These are phyloP conservation scores for Chelonus formosanus DNA, from an alignment of 2,888 invertebrate genomes.

Conservation along the genomic window DNA sequence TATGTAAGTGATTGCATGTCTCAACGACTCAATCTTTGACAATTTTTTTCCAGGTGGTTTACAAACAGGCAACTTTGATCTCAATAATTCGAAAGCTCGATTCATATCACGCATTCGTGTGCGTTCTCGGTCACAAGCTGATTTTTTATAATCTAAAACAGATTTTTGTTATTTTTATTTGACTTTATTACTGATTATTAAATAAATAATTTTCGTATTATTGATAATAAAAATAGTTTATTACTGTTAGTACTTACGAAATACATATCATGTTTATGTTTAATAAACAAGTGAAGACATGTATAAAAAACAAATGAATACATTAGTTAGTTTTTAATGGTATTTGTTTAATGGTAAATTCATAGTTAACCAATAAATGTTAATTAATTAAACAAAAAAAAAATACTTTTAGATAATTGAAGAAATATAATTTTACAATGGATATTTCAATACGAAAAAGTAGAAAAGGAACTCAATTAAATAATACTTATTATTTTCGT, in stretches of 20 bases:
- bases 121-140: slow-evolving; percentile 84
- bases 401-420: too few species aligned
- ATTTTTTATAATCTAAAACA: slow-evolving; percentile 79
- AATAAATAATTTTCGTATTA: too few species aligned
- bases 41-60: slow-evolving; percentile 87
- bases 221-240: too few species aligned
- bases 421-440: neutral
- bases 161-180: neutral
- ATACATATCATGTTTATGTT: too few species aligned
- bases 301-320: too few species aligned
- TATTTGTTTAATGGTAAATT: too few species aligned
- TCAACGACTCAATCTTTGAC: slow-evolving; percentile 84
- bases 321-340: too few species aligned
- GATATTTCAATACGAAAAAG: slow-evolving; percentile 14
- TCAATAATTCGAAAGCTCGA: slow-evolving; percentile 78
- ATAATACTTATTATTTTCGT: slow-evolving; percentile 47
- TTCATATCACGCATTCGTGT: slow-evolving; percentile 90
- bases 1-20: slow-evolving; percentile 83
- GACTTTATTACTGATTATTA: neutral
- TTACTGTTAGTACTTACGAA: too few species aligned
- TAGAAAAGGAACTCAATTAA: slow-evolving; percentile 48
- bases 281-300: too few species aligned
- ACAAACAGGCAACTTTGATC: slow-evolving; percentile 78
- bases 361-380: too few species aligned
- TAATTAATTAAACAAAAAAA: too few species aligned